Conservation (phyloP, 2,797 vertebrate genomes). For the Monodelphis domestica region DNA sequence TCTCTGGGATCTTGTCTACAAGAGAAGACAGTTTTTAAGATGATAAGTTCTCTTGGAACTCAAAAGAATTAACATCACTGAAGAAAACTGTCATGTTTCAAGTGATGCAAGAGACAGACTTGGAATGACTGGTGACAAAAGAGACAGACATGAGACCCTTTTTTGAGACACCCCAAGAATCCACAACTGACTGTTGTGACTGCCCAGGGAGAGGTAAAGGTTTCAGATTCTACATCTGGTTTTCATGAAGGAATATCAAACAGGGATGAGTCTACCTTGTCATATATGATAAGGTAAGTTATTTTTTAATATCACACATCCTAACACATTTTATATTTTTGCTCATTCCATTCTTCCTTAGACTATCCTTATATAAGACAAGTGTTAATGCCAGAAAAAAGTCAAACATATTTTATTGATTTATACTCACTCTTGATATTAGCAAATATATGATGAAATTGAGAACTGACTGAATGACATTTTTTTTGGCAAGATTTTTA, state of each 20-base stretch:
- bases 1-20: neutral
- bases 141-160: neutral
- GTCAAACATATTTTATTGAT: neutral
- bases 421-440: neutral
- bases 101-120: neutral
- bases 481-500: neutral
- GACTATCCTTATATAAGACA: neutral
- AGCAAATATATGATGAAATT: neutral
- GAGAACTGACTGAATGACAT: neutral
- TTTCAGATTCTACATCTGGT: neutral
- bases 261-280: neutral
- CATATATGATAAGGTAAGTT: neutral
- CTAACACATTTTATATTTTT: neutral
- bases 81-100: neutral
- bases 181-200: neutral
- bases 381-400: neutral
- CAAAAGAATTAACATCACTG: neutral
- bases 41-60: neutral
- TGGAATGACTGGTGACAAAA: neutral
- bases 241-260: neutral
- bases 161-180: neutral
- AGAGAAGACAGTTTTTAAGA: neutral
- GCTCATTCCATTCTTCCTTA: neutral
- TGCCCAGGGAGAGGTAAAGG: neutral
- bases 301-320: neutral